These are phyloP conservation scores for Picathartes gymnocephalus DNA, from an alignment of 2,113 vertebrate species.

Conservation along the genomic window DNA sequence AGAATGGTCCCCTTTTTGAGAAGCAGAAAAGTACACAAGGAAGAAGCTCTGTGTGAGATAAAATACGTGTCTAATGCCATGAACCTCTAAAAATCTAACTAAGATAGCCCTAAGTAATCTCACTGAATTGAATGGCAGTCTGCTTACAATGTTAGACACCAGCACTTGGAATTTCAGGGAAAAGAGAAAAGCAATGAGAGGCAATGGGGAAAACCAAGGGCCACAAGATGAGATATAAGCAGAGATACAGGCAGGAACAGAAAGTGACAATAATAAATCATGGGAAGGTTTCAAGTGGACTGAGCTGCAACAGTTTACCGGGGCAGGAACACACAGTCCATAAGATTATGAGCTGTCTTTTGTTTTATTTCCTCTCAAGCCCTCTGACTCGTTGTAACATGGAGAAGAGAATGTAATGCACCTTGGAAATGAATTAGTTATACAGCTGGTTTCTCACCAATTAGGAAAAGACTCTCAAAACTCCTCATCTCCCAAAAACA, in stretches of 20 bases:
- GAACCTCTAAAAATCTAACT: neutral
- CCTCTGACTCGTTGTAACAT: neutral
- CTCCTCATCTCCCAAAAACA: neutral
- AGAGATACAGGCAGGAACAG: neutral
- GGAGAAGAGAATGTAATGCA: neutral
- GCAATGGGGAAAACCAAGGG: neutral
- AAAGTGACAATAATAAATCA: neutral
- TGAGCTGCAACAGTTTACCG: neutral
- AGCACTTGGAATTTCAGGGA: neutral
- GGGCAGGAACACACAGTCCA: neutral
- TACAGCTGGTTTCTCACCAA: neutral
- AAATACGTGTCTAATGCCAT: neutral
- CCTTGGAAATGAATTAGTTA: neutral
- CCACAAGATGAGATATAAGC: neutral
- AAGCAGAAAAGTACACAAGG: neutral
- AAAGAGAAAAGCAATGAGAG: neutral
- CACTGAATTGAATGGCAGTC: neutral
- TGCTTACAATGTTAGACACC: neutral
- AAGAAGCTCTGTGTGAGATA: neutral
- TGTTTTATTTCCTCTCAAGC: neutral
- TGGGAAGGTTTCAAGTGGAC: neutral
- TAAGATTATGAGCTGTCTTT: neutral
- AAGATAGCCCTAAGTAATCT: neutral
- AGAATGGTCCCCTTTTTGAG: neutral
- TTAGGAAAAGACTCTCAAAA: neutral